A percentile compares a stretch with the other conserved stretches of the same genome.
Evolutionary conservation across 2,797 vertebrate genomes (phyloP).

Genomic region (Microcaecilia unicolor): DNA sequence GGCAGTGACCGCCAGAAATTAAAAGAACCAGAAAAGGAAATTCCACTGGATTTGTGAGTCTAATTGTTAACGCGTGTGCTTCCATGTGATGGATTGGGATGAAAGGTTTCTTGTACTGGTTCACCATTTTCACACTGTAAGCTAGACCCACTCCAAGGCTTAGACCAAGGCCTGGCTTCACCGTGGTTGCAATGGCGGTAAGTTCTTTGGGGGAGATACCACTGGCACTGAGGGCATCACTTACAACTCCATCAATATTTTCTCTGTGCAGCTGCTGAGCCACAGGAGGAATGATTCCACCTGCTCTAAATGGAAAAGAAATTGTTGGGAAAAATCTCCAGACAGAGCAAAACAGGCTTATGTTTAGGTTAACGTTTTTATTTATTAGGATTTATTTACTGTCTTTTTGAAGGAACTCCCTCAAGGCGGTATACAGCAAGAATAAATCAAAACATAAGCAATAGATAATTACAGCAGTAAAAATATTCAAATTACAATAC

Average conservation of each 20-base stretch:
- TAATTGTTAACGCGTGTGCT: conserved; percentile 83
- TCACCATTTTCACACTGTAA: conserved; percentile 70
- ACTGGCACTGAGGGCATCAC: conserved; percentile 64
- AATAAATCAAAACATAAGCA: too few relatives aligned
- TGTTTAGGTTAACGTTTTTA: too few relatives aligned
- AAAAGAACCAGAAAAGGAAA: conserved; percentile 93
- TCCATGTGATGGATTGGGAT: conserved; percentile 98
- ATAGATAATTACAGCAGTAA: too few relatives aligned
- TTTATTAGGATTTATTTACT: too few relatives aligned
- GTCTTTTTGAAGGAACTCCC: too few relatives aligned
- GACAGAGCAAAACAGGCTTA: neutral
- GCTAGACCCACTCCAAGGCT: conserved; percentile 77
- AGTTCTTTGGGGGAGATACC: conserved; percentile 57
- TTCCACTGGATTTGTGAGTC: conserved; percentile 63
- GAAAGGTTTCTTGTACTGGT: conserved; percentile 66
- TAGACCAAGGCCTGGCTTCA: conserved; percentile 81
- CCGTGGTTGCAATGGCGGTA: conserved; percentile 77
- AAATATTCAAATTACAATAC: too few relatives aligned
- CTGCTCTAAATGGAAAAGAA: conserved; percentile 56
- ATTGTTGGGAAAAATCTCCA: neutral
- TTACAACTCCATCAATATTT: conserved; percentile 72
- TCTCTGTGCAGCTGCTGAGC: conserved; percentile 85
- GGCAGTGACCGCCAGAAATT: conserved; percentile 85
- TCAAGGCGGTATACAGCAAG: too few relatives aligned
- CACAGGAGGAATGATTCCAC: conserved; percentile 83